Conservation (phyloP, 37 sponge, comb jelly and placozoan genomes). For the Oopsacas minuta region DNA sequence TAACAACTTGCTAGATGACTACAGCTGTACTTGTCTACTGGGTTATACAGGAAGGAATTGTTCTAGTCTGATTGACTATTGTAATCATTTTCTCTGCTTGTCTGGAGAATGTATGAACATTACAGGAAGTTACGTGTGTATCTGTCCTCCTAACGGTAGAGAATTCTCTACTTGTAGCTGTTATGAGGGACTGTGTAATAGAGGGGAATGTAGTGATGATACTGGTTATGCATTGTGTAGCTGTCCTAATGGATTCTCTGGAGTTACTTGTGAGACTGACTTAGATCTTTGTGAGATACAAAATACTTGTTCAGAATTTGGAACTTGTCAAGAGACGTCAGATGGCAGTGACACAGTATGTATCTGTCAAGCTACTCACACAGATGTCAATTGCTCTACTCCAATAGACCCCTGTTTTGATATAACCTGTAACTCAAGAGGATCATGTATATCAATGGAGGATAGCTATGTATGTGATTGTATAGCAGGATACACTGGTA, state of each 20-base stretch:
- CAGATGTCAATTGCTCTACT: slow-evolving; percentile 30
- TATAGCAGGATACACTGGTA: slow-evolving; percentile 35
- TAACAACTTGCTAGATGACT: slow-evolving; percentile 9
- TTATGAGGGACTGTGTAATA: not conserved
- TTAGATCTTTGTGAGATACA: slow-evolving; percentile 20
- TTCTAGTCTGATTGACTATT: not conserved
- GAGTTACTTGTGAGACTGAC: slow-evolving; percentile 18
- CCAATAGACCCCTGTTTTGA: slow-evolving; percentile 39
- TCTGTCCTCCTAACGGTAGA: not conserved
- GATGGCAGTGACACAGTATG: slow-evolving; percentile 37
- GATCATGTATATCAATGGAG: slow-evolving; percentile 25
- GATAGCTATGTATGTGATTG: slow-evolving; percentile 36
- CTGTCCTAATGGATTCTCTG: slow-evolving; percentile 23
- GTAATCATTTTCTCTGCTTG: not conserved
- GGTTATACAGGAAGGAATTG: slow-evolving; percentile 23
- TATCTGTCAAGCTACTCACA: slow-evolving; percentile 35
- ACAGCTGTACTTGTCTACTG: slow-evolving; percentile 20
- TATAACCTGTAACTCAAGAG: slow-evolving; percentile 38
- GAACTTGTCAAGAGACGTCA: slow-evolving; percentile 35
- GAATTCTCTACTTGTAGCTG: not conserved
- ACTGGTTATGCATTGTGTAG: not conserved
- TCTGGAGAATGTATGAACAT: not conserved
- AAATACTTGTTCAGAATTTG: slow-evolving; percentile 24
- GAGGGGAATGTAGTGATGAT: not conserved
- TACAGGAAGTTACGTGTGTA: not conserved